Evolutionary conservation across 2,888 invertebrate species (phyloP), one percentile per base, ranked within the genome.

Genomic region (Tricholauxania praeusta): DNA sequence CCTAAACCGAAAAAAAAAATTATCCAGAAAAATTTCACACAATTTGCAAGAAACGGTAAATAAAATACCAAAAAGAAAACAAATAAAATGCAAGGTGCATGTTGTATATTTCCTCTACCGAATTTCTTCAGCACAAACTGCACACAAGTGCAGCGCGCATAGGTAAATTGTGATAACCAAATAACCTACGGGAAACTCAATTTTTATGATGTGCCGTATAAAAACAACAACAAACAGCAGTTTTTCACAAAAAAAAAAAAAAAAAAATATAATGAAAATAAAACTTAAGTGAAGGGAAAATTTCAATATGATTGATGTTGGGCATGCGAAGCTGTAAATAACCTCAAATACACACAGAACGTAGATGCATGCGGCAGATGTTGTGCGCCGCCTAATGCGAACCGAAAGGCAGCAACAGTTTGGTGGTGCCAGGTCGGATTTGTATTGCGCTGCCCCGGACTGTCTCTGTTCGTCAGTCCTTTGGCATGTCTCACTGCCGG

Each of bases 261-360:
- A 8, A 52, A 48, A 65, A 7, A 48, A 47, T 12, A 28, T 55
- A 57, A 73, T 57, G 59, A 49, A 67, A 59, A 67, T 52, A 74
- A 66, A 17, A 57, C 39, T 15, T 19, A 49, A 28, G 17, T 7
- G 28, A 57, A 65, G 60, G 66, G 57, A 19, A 52, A 63, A 49
- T 28, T 48, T 71, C 48, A 60, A 59, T 79, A 79, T 83, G 82
- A 82, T 82, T 83, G 82, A 82, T 83, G 82, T 74, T 71, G 70
- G 66, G 59, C 73, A 71, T 73, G 73, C 72, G 62, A 70, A 70
- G 66, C 55, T 32, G 60, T 52, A 55, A 66, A 49, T 55, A 70
- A 39, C 59, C 32, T 32, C 22, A 14, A 49, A 53, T 15, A 49
- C n/a, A 49, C 67, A 67, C 60, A 67, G 12, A 32, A 60, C 51